Conservation (phyloP, 2,113 vertebrate genomes). For the Pogonocichla stellata region DNA sequence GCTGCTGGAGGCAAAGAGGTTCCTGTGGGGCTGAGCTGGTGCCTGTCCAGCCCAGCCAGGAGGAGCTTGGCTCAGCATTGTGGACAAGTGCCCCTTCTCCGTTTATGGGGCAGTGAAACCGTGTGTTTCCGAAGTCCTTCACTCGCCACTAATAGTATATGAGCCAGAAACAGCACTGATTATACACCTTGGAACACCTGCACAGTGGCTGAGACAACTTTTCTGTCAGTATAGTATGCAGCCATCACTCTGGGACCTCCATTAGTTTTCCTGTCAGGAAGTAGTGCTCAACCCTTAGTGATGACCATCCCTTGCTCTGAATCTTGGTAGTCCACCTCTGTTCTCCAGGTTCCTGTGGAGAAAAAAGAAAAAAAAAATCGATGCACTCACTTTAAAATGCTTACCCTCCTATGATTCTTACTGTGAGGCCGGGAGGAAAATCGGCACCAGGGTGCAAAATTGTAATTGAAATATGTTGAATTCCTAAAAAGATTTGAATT, state of each 20-base stretch:
- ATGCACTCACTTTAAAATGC: neutral
- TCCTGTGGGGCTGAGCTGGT: neutral
- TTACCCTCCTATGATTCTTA: neutral
- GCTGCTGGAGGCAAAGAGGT: neutral
- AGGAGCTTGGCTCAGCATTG: accelerated
- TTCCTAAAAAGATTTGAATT: neutral
- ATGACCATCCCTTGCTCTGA: neutral
- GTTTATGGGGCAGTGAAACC: neutral
- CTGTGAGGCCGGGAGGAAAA: neutral
- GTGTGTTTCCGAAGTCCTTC: neutral
- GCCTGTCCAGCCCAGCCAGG: neutral
- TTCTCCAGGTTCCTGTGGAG: neutral
- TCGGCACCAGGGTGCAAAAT: neutral
- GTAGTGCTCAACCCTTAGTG: neutral
- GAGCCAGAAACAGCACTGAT: neutral
- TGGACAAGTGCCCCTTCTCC: neutral
- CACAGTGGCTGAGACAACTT: neutral
- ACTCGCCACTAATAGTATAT: neutral
- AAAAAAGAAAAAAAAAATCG: neutral
- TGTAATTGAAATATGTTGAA: neutral
- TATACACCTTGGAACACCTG: neutral
- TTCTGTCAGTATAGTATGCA: neutral
- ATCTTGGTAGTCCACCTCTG: neutral
- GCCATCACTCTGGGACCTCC: neutral
- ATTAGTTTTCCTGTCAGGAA: neutral